These are phyloP conservation scores for Antidorcas marsupialis DNA, from an alignment of 2,113 vertebrate species.

Conservation along the genomic window DNA sequence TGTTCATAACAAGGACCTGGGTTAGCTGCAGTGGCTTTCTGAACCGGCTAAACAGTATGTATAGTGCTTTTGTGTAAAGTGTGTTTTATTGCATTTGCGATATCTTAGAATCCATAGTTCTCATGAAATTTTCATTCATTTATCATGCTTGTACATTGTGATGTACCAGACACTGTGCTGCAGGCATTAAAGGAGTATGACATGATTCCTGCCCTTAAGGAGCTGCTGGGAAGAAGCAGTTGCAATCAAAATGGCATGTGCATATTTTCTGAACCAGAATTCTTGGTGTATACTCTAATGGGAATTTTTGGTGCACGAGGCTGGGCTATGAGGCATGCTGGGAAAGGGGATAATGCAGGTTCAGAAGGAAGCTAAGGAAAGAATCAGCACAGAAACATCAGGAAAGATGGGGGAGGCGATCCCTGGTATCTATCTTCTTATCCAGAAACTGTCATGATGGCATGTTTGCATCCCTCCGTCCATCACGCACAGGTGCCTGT, in stretches of 20 bases:
- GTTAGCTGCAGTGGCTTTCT: background rate
- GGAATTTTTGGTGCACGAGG: background rate
- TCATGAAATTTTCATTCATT: background rate
- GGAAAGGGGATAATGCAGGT: background rate
- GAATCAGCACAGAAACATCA: background rate
- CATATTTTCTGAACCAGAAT: background rate
- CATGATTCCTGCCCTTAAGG: background rate
- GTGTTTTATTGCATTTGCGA: background rate
- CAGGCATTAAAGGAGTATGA: background rate
- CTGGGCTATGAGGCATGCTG: background rate
- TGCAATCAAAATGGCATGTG: background rate
- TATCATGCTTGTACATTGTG: background rate
- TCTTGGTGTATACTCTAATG: background rate
- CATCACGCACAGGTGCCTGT: background rate
- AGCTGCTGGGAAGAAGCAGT: background rate
- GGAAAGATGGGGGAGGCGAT: fast-evolving
- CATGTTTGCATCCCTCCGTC: background rate
- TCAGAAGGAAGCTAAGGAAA: background rate
- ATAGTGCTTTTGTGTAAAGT: background rate
- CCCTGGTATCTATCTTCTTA: background rate
- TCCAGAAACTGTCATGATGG: background rate
- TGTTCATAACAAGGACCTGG: background rate
- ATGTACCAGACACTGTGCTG: background rate
- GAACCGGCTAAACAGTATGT: background rate
- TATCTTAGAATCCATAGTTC: background rate